Evolutionary conservation across 2,888 invertebrate genomes (phyloP).

Genomic region (Temnothorax unifasciatus): DNA sequence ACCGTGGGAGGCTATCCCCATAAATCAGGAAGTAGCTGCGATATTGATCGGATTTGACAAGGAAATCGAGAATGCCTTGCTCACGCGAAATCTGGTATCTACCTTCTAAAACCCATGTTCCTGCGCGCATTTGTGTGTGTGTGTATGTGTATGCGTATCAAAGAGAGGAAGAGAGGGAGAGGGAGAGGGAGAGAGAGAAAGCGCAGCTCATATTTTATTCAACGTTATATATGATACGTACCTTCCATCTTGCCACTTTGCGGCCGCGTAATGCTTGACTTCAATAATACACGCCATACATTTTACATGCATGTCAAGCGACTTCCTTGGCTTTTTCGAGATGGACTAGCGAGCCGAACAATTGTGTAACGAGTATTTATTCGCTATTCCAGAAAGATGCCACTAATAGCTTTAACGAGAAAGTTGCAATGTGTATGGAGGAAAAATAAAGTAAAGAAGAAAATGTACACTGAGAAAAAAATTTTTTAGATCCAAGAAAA

Average conservation of each 20-base stretch:
- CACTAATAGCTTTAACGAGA: neutral
- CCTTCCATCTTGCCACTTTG: constrained; percentile 49
- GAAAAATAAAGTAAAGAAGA: neutral
- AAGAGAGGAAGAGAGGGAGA: neutral
- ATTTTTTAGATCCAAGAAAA: too few relatives aligned
- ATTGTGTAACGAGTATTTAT: neutral
- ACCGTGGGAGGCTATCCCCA: constrained; percentile 12
- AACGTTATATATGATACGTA: constrained; percentile 51
- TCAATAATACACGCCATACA: constrained; percentile 53
- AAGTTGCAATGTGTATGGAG: neutral
- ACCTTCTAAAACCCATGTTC: constrained; percentile 26
- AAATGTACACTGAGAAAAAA: too few relatives aligned
- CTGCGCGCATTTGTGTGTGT: too few relatives aligned
- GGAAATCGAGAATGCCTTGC: constrained; percentile 49
- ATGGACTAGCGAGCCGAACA: constrained; percentile 21
- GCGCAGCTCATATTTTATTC: constrained; percentile 49
- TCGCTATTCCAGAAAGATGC: neutral
- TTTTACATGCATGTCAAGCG: constrained; percentile 37
- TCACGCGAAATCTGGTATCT: constrained; percentile 38
- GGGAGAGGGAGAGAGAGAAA: neutral
- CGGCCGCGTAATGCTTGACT: constrained; percentile 52
- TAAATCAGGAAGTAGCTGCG: constrained; percentile 44
- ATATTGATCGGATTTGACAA: constrained; percentile 56
- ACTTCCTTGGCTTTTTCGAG: constrained; percentile 21
- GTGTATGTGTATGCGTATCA: neutral